Percentiles rank a stretch among this genome's conserved stretches.
phyloP scores from a whole-genome alignment of 2,113 vertebrate species.

The Redunca redunca region DNA sequence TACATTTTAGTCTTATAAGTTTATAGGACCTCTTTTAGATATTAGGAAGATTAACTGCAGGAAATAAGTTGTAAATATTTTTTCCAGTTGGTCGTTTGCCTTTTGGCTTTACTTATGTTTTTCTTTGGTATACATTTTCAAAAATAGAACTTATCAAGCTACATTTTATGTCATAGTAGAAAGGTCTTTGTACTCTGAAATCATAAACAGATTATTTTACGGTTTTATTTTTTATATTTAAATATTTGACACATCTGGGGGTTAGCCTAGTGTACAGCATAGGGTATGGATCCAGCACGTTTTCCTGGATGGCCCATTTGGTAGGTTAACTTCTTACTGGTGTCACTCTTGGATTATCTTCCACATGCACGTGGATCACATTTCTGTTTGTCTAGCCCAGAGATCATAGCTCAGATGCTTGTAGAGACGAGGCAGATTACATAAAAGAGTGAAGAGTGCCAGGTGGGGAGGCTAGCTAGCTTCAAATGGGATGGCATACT shows the following conservation, averaged over 20 bases:
- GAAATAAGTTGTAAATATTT: conserved; percentile 9
- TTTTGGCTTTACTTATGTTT: background rate
- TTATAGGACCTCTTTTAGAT: background rate
- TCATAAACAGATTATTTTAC: background rate
- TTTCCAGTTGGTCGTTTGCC: background rate
- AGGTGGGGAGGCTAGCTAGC: conserved; percentile 41
- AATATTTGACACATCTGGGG: background rate
- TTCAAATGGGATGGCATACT: conserved; percentile 49
- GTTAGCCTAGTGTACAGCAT: background rate
- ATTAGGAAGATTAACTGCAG: conserved; percentile 17
- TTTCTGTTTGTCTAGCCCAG: conserved; percentile 51
- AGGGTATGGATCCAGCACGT: background rate
- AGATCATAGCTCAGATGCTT: conserved; percentile 50
- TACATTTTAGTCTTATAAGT: conserved; percentile 10
- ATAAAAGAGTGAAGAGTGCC: conserved; percentile 57
- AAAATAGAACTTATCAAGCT: background rate
- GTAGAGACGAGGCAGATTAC: conserved; percentile 56
- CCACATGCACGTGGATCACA: background rate
- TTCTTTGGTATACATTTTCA: background rate
- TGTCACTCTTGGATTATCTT: conserved; percentile 41
- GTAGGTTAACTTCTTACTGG: background rate
- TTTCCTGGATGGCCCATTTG: conserved; percentile 27
- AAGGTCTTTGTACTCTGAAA: background rate
- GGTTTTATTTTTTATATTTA: background rate
- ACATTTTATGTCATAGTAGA: conserved; percentile 1